phyloP scores from a whole-genome alignment of 2,797 vertebrate genomes.

The Antennarius maculatus region DNA sequence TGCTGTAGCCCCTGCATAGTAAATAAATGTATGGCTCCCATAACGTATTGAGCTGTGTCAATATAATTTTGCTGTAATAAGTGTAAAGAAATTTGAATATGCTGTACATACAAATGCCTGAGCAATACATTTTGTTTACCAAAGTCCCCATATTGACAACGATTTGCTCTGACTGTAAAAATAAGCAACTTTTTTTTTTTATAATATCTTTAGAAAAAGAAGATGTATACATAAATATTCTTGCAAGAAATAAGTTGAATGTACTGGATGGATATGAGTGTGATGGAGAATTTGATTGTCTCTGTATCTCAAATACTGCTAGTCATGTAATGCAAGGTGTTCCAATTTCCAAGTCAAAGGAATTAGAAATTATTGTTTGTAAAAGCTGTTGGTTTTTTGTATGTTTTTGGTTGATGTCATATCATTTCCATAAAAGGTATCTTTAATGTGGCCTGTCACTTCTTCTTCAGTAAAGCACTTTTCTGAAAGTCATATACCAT shows the following conservation, averaged over 20 bases:
- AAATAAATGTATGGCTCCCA: conserved; percentile 69
- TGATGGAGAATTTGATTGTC: conserved; percentile 26
- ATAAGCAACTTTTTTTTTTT: conserved; percentile 84
- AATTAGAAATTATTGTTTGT: conserved; percentile 35
- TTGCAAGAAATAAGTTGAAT: conserved; percentile 70
- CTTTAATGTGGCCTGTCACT: conserved; percentile 64
- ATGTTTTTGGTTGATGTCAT: conserved; percentile 63
- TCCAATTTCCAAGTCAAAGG: conserved; percentile 50
- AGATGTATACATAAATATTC: conserved; percentile 68
- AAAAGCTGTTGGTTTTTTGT: conserved; percentile 56
- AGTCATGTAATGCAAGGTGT: conserved; percentile 51
- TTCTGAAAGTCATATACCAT: conserved; percentile 59
- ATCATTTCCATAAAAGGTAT: conserved; percentile 65
- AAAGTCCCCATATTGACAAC: conserved; percentile 67
- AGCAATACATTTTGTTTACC: conserved; percentile 80
- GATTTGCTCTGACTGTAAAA: conserved; percentile 64
- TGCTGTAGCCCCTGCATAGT: conserved; percentile 68
- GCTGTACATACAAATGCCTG: conserved; percentile 78
- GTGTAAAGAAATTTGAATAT: conserved; percentile 58
- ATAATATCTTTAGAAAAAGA: conserved; percentile 81
- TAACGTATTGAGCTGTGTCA: conserved; percentile 60
- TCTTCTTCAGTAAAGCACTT: conserved; percentile 70
- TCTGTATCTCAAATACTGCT: conserved; percentile 37
- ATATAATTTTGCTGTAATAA: conserved; percentile 57
- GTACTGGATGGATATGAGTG: conserved; percentile 50